These are phyloP conservation scores for Balaeniceps rex DNA, from an alignment of 2,113 vertebrate species.

Conservation along the genomic window DNA sequence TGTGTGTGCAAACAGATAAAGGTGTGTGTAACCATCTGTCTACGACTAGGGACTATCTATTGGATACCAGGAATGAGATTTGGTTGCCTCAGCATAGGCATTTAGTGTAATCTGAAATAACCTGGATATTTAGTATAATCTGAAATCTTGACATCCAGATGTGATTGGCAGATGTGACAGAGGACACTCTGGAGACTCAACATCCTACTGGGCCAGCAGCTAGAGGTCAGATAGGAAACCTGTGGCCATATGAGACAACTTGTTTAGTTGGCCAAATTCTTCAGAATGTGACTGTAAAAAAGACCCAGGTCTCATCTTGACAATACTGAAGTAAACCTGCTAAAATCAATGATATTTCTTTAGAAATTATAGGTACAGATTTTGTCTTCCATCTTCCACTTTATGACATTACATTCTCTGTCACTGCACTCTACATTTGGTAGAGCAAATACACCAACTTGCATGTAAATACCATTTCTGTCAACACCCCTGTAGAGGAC, in stretches of 20 bases:
- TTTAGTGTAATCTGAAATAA: neutral
- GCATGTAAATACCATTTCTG: neutral
- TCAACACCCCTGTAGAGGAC: neutral
- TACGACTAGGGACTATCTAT: neutral
- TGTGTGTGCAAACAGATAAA: neutral
- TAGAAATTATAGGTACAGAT: neutral
- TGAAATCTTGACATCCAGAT: neutral
- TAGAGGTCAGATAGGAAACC: neutral
- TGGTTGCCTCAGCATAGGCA: neutral
- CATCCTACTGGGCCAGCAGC: neutral
- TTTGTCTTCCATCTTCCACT: neutral
- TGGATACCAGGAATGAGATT: neutral
- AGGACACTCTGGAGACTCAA: neutral
- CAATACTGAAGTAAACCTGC: neutral
- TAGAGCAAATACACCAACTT: neutral
- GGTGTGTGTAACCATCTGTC: accelerated
- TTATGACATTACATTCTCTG: neutral
- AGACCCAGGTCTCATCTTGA: neutral
- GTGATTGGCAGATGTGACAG: neutral
- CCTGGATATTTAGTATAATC: too few relatives aligned
- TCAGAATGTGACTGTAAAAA: neutral
- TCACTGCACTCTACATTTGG: neutral
- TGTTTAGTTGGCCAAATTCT: neutral
- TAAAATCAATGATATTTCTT: neutral
- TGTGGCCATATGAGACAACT: neutral